Base-by-base conservation (phyloP, 2,797 vertebrate genomes). In the Chelonia mydas region DNA sequence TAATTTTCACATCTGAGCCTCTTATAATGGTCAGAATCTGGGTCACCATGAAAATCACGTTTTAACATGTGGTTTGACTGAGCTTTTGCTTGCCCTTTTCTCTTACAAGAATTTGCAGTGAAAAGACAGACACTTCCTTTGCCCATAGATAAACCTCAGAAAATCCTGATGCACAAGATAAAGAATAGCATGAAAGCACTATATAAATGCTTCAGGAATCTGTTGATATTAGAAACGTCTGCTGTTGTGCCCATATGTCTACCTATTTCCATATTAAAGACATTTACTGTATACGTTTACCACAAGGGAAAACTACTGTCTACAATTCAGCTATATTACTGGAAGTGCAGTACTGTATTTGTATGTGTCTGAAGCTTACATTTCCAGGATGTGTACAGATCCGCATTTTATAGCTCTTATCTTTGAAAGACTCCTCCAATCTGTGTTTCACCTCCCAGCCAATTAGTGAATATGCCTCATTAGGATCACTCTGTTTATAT, bases 271-370 rank as follows among this genome's bases (percentile, higher is more conserved):
- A 90, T 93, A n/a, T 91, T 94, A 82, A 93, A 97, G 96, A 90
- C 96, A 93, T 97, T 98, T 97, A 85, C 96, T 96, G 95, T 91
- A 96, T 11, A 19, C 12, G 80, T 88, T 76, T 92, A 89, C 96
- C 86, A 93, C 97, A 85, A 88, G 97, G 97, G 96, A 97, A 95
- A 94, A 96, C 88, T 77, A 4, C 96, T 85, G 96, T 94, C 97
- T 96, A 68, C 68, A 2, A 45, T 93, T 96, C 95, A 77, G 96
- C 96, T 78, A 41, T 88, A 90, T 98, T 97, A 94, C 97, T 96
- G 96, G 96, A 98, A 97, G 95, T 95, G 94, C 87, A 93, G 93
- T 91, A 50, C 87, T 25, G 0, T 92, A 21, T 94, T 90, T 83
- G 86, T 87, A 86, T 91, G 94, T 0, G 72, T 92, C 74, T 81